These are phyloP conservation scores for Isichthys henryi DNA, from an alignment of 2,113 vertebrate genomes.

Conservation along the genomic window DNA sequence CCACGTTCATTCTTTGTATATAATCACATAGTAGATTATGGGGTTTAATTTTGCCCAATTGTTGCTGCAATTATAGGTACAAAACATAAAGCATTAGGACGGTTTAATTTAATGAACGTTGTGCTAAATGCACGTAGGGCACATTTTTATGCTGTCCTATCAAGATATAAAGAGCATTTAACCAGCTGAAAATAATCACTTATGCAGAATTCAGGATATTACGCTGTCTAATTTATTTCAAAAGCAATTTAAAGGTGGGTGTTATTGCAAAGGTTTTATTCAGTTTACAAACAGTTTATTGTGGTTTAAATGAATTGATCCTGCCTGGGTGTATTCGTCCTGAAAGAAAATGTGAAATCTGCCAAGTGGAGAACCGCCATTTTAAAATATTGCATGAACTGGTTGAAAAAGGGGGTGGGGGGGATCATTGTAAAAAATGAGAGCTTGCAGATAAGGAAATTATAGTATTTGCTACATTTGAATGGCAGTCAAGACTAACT, in stretches of 20 bases:
- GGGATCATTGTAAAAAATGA: slow-evolving; percentile 34
- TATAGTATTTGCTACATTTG: slow-evolving; percentile 41
- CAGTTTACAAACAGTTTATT: slow-evolving; percentile 28
- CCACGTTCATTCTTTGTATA: neutral
- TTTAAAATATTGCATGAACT: neutral
- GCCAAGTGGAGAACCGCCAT: neutral
- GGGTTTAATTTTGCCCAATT: neutral
- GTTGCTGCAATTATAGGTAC: neutral
- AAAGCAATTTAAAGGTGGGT: neutral
- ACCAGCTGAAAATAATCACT: neutral
- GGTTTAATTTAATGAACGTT: neutral
- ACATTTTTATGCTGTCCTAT: neutral
- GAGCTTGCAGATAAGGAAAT: slow-evolving; percentile 37
- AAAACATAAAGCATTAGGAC: neutral
- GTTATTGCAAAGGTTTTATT: neutral
- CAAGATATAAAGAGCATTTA: neutral
- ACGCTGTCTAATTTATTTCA: neutral
- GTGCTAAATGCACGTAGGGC: neutral
- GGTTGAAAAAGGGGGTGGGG: neutral
- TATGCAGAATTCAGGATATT: neutral
- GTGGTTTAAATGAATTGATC: slow-evolving; percentile 22
- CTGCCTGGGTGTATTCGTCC: neutral
- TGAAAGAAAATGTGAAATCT: slow-evolving; percentile 3
- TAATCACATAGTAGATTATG: neutral
- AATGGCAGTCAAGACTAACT: slow-evolving; percentile 48